Evolutionary conservation across 2,797 vertebrate species (phyloP).

Genomic region (Crossoptilon crossoptilon): DNA sequence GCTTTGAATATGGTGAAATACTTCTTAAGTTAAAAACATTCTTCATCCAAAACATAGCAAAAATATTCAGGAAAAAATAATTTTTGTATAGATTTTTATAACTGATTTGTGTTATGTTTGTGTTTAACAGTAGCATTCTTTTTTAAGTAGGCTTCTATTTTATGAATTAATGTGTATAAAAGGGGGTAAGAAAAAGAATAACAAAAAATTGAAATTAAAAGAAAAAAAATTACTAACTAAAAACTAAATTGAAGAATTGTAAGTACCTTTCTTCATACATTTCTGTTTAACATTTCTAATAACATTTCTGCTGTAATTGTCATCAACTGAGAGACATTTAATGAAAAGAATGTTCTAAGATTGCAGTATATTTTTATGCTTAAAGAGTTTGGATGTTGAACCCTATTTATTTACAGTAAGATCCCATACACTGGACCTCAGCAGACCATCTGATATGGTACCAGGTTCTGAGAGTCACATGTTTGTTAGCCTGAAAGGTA

Average conservation of each 20-base stretch:
- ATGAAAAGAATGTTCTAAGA: not conserved
- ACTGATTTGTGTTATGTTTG: not conserved
- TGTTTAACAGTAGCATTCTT: not conserved
- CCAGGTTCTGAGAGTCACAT: slow-evolving; percentile 37
- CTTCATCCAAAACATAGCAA: not conserved
- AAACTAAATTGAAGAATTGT: not conserved
- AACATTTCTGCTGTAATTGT: not conserved
- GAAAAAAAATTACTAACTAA: not conserved
- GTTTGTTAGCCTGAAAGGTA: slow-evolving; percentile 76
- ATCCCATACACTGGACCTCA: slow-evolving; percentile 34
- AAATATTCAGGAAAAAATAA: not conserved
- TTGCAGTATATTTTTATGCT: not conserved
- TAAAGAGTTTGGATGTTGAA: not conserved
- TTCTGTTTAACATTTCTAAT: not conserved
- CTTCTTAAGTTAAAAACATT: fast-evolving
- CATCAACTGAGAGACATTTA: not conserved
- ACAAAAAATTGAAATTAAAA: not conserved
- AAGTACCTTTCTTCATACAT: not conserved
- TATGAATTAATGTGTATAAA: not conserved
- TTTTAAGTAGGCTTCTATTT: not conserved
- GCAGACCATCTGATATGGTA: slow-evolving; percentile 51
- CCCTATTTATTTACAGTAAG: slow-evolving; percentile 24
- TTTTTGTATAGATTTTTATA: not conserved
- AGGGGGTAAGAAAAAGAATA: not conserved
- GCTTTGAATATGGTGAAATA: not conserved